Evolutionary conservation across 1,140 invertebrate species (phyloP).

Genomic region (Heliothis subflexa): DNA sequence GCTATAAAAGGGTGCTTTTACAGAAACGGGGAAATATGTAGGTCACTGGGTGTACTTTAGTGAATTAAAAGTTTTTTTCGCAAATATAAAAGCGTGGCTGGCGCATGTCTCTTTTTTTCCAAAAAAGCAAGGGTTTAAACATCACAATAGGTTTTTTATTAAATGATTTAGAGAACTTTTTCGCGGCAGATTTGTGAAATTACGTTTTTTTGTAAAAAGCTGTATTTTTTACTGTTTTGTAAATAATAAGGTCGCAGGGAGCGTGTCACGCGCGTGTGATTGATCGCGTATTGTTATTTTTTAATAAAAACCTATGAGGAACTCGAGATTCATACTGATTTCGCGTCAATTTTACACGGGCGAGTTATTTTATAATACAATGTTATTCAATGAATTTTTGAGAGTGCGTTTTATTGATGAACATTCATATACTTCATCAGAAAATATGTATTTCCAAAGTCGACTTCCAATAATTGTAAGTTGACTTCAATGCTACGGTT

Average conservation of each 20-base stretch:
- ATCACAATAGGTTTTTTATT: conserved; percentile 76
- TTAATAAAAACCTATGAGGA: conserved; percentile 42
- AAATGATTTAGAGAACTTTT: conserved; percentile 81
- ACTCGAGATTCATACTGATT: conserved; percentile 9
- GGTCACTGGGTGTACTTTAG: conserved; percentile 79
- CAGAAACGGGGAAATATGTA: conserved; percentile 80
- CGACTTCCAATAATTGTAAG: no score
- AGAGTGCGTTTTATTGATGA: not conserved
- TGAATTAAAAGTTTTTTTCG: conserved; percentile 57
- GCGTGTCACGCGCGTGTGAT: conserved; percentile 74
- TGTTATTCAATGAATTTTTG: not conserved
- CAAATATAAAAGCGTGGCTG: conserved; percentile 71
- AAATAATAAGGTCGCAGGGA: conserved; percentile 54
- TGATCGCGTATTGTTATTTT: conserved; percentile 71
- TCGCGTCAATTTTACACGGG: conserved; percentile 37
- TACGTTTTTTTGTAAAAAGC: conserved; percentile 65
- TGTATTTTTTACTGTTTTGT: conserved; percentile 60
- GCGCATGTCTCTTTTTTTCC: conserved; percentile 74
- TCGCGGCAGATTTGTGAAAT: conserved; percentile 67
- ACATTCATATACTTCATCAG: not conserved
- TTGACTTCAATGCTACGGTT: no score
- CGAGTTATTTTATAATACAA: conserved; percentile 7
- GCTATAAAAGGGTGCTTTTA: conserved; percentile 78
- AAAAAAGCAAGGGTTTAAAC: conserved; percentile 81
- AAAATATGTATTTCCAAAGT: no score